phyloP scores from a whole-genome alignment of 1,140 invertebrate species.

The Lepidotrigona ventralis region DNA sequence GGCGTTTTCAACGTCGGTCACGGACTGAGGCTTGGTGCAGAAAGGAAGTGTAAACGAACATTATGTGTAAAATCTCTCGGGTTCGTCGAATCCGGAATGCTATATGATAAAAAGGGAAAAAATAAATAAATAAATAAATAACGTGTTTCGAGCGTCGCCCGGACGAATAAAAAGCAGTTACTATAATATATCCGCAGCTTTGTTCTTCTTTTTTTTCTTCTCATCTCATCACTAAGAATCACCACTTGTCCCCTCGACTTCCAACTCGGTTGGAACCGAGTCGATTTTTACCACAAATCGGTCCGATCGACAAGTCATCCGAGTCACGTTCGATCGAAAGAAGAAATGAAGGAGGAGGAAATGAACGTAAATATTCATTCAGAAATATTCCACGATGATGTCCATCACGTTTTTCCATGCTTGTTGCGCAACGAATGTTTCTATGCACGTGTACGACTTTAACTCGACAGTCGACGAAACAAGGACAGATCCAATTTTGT shows the following conservation, averaged over 20 bases:
- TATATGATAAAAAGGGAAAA: not conserved
- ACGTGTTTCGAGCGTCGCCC: conserved; percentile 44
- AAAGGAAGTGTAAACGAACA: conserved; percentile 13
- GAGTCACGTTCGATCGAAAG: not conserved
- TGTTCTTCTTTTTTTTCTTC: not conserved
- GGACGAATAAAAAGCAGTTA: conserved; percentile 23
- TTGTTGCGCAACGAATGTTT: conserved; percentile 73
- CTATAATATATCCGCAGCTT: not conserved
- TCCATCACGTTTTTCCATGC: conserved; percentile 66
- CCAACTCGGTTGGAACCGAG: too few relatives aligned
- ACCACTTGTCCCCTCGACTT: not conserved
- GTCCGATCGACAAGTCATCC: not conserved
- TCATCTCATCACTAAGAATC: not conserved
- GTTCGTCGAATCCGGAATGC: conserved; percentile 2
- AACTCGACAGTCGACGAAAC: conserved; percentile 65
- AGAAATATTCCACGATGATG: conserved; percentile 32
- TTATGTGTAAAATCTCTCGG: conserved; percentile 9
- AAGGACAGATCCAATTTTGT: conserved; percentile 1
- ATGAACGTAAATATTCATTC: not conserved
- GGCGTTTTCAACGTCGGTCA: conserved; percentile 19
- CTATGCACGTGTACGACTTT: conserved; percentile 70
- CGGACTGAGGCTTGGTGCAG: conserved; percentile 7
- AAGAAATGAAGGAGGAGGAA: not conserved
- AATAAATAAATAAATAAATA: conserved; percentile 4
- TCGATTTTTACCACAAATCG: not conserved